A percentile compares a stretch with the other conserved stretches of the same genome.
phyloP scores from a whole-genome alignment of 2,888 invertebrate species.

The Tiliacea aurago region DNA sequence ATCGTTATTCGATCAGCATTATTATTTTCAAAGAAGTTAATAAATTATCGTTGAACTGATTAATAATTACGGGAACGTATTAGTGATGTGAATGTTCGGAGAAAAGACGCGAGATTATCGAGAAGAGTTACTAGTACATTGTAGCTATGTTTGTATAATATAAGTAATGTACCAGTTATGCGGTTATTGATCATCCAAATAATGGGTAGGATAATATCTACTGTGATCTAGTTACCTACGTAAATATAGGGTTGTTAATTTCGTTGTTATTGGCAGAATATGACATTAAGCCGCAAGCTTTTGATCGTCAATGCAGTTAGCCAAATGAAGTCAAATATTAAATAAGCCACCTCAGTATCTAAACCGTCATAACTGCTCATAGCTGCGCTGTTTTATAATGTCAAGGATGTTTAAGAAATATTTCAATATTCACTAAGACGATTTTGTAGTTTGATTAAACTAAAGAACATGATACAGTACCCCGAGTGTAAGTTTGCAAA shows the following conservation, averaged over 20 bases:
- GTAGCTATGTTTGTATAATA: background rate
- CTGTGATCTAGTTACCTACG: background rate
- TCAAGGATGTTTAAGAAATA: background rate
- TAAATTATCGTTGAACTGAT: background rate
- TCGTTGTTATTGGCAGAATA: background rate
- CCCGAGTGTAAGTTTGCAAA: too few species aligned
- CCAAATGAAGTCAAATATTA: background rate
- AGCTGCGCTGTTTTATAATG: background rate
- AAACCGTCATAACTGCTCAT: too few species aligned
- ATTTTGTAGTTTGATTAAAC: too few species aligned
- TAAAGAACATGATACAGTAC: background rate
- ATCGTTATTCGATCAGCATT: background rate
- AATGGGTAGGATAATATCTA: background rate
- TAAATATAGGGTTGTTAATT: background rate
- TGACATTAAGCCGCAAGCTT: background rate
- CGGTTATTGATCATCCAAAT: conserved; percentile 11
- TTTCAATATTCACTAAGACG: background rate
- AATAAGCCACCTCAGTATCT: too few species aligned
- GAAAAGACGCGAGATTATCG: background rate
- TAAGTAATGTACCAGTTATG: background rate
- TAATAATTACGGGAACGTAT: background rate
- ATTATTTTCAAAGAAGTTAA: background rate
- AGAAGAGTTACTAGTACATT: background rate
- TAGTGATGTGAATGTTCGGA: background rate
- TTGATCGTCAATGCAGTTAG: background rate